Percentiles rank a stretch among this genome's conserved stretches.
Conservation (phyloP, 2,113 vertebrate species). For the Mus pahari region DNA sequence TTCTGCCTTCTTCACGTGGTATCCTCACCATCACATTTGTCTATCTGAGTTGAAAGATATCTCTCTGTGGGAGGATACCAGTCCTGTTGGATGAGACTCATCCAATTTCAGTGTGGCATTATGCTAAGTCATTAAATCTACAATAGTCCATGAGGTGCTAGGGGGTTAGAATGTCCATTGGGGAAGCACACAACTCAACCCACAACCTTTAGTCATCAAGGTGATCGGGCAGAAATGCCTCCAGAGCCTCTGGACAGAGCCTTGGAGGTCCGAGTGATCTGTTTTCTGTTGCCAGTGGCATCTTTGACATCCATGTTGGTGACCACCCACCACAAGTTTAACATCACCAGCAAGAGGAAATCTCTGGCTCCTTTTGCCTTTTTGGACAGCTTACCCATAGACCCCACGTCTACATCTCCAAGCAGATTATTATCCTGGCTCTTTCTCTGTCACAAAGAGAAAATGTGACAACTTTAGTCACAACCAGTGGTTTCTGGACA, state of each 20-base stretch:
- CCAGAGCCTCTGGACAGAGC: background rate
- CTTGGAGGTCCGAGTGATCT: background rate
- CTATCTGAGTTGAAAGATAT: background rate
- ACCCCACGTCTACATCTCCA: background rate
- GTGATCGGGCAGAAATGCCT: background rate
- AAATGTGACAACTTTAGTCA: background rate
- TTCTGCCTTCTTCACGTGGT: background rate
- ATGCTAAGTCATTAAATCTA: background rate
- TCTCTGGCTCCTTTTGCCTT: background rate
- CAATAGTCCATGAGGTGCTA: background rate
- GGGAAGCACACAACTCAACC: background rate
- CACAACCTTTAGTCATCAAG: background rate
- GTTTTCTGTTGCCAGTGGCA: background rate
- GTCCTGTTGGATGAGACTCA: background rate
- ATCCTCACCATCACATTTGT: fast-evolving
- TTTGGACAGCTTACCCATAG: background rate
- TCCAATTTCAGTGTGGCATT: background rate
- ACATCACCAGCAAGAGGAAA: background rate
- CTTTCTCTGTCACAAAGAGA: background rate
- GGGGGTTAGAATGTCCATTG: background rate
- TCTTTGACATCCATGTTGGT: too few species aligned
- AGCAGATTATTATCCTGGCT: background rate
- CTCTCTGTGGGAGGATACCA: background rate
- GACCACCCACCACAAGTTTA: background rate
- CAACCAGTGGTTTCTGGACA: background rate